Evolutionary conservation across 2,888 invertebrate species (phyloP), one percentile per base, ranked within the genome.

Genomic region (Belgica antarctica): DNA sequence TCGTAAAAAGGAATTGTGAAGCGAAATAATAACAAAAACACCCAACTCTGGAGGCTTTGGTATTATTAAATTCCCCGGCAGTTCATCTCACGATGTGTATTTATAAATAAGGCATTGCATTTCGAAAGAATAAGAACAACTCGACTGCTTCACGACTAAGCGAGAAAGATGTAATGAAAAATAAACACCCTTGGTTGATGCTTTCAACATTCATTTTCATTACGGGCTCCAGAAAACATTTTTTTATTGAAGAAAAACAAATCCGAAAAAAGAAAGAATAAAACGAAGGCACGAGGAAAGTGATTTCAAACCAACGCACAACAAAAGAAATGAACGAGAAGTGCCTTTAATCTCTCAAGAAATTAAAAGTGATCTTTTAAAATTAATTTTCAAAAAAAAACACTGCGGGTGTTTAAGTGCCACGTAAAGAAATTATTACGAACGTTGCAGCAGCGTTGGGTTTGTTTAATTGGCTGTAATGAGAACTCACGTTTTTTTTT

Each of bases 191-290:
- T 17, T 1, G 27, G 34, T 47, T 47, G 57, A 57, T 68, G 57
- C 62, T 17, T 62, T 62, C 34, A 24, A 63, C 22, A 63, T 63
- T 31, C 28, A 63, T 31, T 36, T 31, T 10, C 36, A 63, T 31
- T 27, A 22, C 5, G 2, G 52, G 22, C 17, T 2, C 22, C 1
- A 31, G 34, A 31, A 31, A 12, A 31, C 52, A 22, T 5, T 4
- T 68, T 28, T 57, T 68, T 68, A 52, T 52, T 57, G 31, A 34
- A 68, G 65, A 27, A 65, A 22, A 65, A 47, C 65, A 65, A 65
- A 25, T 41, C 10, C 47, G 22, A 59, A 59, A 15, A 59, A 24
- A 27, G 25, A 59, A 22, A 5, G 52, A 59, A 31, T 31, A 12
- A 31, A 31, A 31, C 12, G 34, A 31, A 31, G 12, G 34, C 12